Evolutionary conservation across 1,140 invertebrate genomes (phyloP).

Genomic region (Nephila pilipes): DNA sequence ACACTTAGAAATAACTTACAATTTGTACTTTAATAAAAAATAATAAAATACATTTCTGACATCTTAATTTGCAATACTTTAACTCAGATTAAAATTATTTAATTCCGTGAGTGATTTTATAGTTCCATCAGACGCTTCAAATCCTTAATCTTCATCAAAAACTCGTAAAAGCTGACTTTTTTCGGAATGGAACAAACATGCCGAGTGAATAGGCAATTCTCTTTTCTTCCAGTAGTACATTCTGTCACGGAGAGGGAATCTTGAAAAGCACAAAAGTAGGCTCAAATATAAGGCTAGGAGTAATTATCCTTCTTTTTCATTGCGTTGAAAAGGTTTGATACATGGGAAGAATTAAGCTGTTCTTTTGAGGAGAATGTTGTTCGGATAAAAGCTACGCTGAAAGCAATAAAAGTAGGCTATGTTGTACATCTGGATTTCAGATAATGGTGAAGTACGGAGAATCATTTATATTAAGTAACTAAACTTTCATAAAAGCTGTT

Average conservation of each 20-base stretch:
- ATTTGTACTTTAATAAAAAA: too few relatives aligned
- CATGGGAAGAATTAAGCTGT: slow-evolving; percentile 23
- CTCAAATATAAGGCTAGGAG: not conserved
- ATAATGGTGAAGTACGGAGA: not conserved
- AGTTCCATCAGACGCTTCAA: not conserved
- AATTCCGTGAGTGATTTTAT: not conserved
- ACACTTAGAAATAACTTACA: too few relatives aligned
- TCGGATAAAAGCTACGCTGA: not conserved
- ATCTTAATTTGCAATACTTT: too few relatives aligned
- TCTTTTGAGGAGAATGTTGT: not conserved
- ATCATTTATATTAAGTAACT: too few relatives aligned
- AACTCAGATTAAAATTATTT: too few relatives aligned
- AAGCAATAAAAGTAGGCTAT: not conserved
- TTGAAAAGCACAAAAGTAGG: not conserved
- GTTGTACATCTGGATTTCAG: not conserved
- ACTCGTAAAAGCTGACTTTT: not conserved
- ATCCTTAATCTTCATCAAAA: not conserved
- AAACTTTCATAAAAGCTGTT: too few relatives aligned
- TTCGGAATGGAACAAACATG: not conserved
- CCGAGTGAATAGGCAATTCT: not conserved
- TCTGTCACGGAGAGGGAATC: not conserved
- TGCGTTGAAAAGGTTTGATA: slow-evolving; percentile 31
- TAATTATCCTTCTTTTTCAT: not conserved
- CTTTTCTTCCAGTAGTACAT: not conserved
- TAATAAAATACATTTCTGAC: too few relatives aligned